Base-by-base conservation (phyloP, 2,888 invertebrate species). In the Tholera decimalis region DNA sequence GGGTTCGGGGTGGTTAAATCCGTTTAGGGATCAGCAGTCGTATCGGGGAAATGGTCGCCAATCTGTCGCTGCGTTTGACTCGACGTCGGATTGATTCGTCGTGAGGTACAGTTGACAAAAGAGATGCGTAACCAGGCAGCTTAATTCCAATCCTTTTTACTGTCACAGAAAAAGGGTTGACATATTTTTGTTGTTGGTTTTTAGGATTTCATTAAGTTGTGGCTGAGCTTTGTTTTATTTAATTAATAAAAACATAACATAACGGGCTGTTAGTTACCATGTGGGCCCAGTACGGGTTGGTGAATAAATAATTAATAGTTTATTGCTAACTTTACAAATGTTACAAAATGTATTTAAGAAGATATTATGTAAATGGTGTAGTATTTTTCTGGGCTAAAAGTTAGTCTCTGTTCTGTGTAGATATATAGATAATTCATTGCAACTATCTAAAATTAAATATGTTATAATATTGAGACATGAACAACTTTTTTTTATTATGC, bases 1-100 rank as follows among this genome's bases (percentile, higher is more conserved):
- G 76, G 58, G 43, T 59, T 55, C 53, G 20, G 69, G 72, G 47
- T 66, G 74, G 79, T 68, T 80, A 77, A 77, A 77, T 77, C 80
- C 77, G 50, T 66, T 80, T 63, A 43, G 81, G 39, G 76, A 47
- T 65, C 69, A 63, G 63, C 37, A 11, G 50, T 22, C 33, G 18
- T 61, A 49, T 57, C 26, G 47, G 53, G 13, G n/a, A 62, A 72
- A 66, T 57, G 63, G 50, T 20, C 13, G 61, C 53, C 73, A 65
- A 60, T 58, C 62, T 41, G 66, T 47, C 59, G 6, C 44, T 47
- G 37, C 24, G 24, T 63, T 64, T 47, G 75, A 46, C 56, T 57
- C 24, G 22, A 41, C n/a, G 44, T 62, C 30, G 18, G 50, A 46
- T 62, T 62, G 26, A 51, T 62, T 39, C 18, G 22, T 39, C 18